phyloP scores from a whole-genome alignment of 2,797 vertebrate genomes.

The Staurois parvus region DNA sequence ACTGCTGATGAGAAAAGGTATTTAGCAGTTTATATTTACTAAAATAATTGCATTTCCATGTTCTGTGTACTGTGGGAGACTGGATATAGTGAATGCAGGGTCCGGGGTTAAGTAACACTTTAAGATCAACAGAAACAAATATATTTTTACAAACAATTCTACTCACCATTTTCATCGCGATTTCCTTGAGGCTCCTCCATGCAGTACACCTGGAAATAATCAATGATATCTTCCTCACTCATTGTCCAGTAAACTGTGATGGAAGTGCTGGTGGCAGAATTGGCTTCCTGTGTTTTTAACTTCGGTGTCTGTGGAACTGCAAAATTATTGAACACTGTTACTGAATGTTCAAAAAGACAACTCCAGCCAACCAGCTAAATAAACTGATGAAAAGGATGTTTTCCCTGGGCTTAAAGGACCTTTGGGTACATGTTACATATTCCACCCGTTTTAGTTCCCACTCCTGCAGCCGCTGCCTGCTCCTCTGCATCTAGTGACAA shows the following conservation, averaged over 20 bases:
- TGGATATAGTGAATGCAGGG: too few relatives aligned
- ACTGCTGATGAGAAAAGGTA: too few relatives aligned
- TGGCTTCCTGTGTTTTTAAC: slow-evolving; percentile 86
- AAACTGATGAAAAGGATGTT: neutral
- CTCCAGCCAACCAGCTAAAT: neutral
- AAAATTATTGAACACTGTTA: slow-evolving; percentile 2
- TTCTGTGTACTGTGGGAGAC: too few relatives aligned
- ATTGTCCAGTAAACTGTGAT: slow-evolving; percentile 93
- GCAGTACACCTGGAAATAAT: slow-evolving; percentile 97
- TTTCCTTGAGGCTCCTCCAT: slow-evolving; percentile 88
- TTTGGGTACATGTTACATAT: too few relatives aligned
- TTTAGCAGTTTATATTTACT: too few relatives aligned
- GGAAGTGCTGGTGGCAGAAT: slow-evolving; percentile 89
- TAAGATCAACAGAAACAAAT: too few relatives aligned
- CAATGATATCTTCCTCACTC: slow-evolving; percentile 86
- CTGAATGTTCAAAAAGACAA: too few relatives aligned
- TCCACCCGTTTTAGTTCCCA: too few relatives aligned
- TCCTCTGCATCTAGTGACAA: too few relatives aligned
- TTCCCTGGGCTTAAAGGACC: neutral
- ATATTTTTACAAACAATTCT: neutral
- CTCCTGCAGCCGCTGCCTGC: too few relatives aligned
- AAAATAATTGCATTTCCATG: too few relatives aligned
- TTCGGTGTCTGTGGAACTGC: slow-evolving; percentile 90
- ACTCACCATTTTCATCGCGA: slow-evolving; percentile 76
- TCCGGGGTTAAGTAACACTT: too few relatives aligned